These are phyloP conservation scores for Callospermophilus lateralis DNA, from an alignment of 2,113 vertebrate genomes.

Conservation along the genomic window DNA sequence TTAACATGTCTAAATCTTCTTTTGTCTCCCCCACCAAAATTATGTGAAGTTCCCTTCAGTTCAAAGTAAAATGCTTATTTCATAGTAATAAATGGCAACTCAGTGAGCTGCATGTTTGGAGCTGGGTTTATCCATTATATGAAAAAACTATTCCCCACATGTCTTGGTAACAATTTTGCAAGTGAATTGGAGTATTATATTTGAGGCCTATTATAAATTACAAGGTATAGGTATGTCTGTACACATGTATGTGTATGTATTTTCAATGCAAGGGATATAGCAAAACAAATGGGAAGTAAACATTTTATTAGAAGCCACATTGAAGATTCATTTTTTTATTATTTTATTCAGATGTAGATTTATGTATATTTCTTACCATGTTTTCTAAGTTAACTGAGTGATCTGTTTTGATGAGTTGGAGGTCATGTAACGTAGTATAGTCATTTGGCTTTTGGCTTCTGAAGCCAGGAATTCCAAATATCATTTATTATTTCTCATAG, in stretches of 20 bases:
- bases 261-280: constrained; percentile 77
- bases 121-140: neutral
- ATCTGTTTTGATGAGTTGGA: constrained; percentile 39
- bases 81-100: neutral
- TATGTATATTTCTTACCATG: constrained; percentile 68
- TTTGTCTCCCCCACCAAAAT: constrained; percentile 7
- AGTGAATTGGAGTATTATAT: constrained; percentile 3
- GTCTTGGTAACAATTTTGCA: constrained; percentile 32
- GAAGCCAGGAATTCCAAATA: constrained; percentile 58
- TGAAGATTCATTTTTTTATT: constrained; percentile 84
- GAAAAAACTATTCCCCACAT: neutral
- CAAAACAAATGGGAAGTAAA: constrained; percentile 81
- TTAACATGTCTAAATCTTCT: neutral
- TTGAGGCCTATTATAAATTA: constrained; percentile 61
- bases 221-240: constrained; percentile 57
- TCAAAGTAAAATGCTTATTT: constrained; percentile 36
- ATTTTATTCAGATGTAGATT: constrained; percentile 82
- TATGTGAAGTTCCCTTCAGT: neutral
- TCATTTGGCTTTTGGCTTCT: constrained; percentile 69
- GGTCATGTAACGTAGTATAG: constrained; percentile 29
- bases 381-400: constrained; percentile 80
- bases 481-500: constrained; percentile 59
- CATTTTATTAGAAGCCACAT: constrained; percentile 81
- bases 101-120: neutral
- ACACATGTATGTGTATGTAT: neutral